A percentile compares a stretch with the other conserved stretches of the same genome.
These are phyloP conservation scores for Eolophus roseicapilla DNA, from an alignment of 2,113 vertebrate species.

Conservation along the genomic window DNA sequence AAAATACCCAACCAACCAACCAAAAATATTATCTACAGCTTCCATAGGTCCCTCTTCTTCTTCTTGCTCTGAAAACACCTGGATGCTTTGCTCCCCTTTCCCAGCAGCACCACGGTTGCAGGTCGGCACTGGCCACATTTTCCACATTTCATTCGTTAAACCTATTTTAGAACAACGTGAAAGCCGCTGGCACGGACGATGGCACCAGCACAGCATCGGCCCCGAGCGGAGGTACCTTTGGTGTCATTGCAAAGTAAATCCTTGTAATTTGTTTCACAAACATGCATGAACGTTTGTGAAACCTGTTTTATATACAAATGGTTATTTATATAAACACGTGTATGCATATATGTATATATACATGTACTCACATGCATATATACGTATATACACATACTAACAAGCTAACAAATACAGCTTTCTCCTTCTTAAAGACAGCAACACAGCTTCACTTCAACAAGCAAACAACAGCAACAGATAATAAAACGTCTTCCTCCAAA, in stretches of 20 bases:
- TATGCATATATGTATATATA: accelerated
- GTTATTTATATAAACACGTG: neutral
- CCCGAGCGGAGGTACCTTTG: accelerated
- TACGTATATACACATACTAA: too few relatives aligned
- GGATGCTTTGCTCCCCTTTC: neutral
- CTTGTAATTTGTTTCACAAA: accelerated
- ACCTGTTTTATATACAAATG: accelerated
- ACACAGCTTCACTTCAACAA: neutral
- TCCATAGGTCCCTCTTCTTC: neutral
- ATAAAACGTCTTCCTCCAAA: accelerated
- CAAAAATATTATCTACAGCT: neutral
- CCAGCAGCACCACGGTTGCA: neutral
- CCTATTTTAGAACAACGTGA: accelerated
- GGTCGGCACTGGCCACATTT: neutral
- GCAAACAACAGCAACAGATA: neutral
- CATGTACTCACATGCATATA: accelerated
- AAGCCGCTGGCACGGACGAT: neutral
- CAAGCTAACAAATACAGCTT: neutral
- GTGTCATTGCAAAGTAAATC: neutral
- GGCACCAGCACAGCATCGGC: neutral
- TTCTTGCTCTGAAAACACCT: neutral
- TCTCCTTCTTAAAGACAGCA: neutral
- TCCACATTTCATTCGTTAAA: neutral
- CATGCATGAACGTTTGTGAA: accelerated
- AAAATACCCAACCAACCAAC: neutral